Conservation (phyloP, 2,113 vertebrate genomes). For the Hemiprocne comata region DNA sequence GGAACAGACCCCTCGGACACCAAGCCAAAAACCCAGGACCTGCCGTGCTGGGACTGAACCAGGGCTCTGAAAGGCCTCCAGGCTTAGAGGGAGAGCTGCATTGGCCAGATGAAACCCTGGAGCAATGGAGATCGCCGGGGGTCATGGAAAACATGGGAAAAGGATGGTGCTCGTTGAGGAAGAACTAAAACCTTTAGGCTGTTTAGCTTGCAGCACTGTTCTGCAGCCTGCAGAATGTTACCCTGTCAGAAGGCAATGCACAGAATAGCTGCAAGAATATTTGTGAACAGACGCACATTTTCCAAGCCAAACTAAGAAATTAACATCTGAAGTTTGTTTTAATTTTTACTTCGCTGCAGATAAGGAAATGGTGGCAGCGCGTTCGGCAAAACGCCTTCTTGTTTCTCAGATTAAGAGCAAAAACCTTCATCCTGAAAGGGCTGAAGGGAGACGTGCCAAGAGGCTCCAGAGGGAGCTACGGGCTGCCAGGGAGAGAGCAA, state of each 20-base stretch:
- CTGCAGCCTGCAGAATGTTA: neutral
- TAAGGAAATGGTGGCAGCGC: neutral
- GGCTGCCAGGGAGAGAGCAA: rapidly evolving
- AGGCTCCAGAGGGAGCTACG: neutral
- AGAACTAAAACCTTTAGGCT: neutral
- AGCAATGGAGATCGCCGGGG: neutral
- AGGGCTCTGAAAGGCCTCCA: neutral
- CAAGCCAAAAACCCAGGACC: too few species aligned
- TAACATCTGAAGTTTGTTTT: neutral
- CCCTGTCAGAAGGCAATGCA: neutral
- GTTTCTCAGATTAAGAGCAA: neutral
- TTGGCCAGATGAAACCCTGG: rapidly evolving
- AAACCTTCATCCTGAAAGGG: neutral
- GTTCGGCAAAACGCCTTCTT: neutral
- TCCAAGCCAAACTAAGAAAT: neutral
- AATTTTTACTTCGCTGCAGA: neutral
- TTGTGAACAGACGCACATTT: neutral
- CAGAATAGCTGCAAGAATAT: neutral
- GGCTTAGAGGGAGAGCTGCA: neutral
- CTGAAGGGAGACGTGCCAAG: neutral
- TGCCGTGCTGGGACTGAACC: neutral
- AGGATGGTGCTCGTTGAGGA: neutral
- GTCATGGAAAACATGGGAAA: neutral
- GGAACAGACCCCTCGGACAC: too few species aligned
- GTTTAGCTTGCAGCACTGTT: neutral